These are phyloP conservation scores for Philonicus albiceps DNA, from an alignment of 2,888 invertebrate genomes.

Conservation along the genomic window DNA sequence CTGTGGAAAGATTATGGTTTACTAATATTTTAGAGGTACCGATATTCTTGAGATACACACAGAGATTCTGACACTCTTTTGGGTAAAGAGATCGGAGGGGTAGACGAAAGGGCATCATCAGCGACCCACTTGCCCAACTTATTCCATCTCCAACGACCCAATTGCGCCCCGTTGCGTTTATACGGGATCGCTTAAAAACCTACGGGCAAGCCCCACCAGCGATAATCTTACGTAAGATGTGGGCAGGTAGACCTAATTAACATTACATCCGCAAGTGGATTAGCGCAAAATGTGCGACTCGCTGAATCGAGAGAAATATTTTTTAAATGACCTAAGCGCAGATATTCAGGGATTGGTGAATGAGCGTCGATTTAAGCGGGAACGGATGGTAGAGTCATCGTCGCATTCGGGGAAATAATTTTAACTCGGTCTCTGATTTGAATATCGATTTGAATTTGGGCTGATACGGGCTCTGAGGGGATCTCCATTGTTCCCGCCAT, in stretches of 20 bases:
- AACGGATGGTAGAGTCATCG: too few species aligned
- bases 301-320: not conserved
- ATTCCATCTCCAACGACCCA: not conserved
- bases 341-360: not conserved
- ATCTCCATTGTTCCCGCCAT: not conserved
- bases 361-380: not conserved
- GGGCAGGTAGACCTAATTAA: not conserved
- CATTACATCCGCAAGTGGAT: not conserved
- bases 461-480: not conserved
- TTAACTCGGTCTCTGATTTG: not conserved
- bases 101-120: not conserved
- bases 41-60: not conserved
- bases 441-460: not conserved
- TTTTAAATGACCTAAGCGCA: not conserved
- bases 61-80: not conserved
- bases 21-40: slow-evolving; percentile 40
- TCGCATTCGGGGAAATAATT: not conserved
- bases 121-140: not conserved
- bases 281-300: not conserved
- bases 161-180: not conserved
- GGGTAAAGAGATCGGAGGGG: not conserved
- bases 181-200: not conserved
- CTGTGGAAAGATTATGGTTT: slow-evolving; percentile 43
- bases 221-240: not conserved
- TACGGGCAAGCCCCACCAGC: not conserved